Conservation (phyloP, 2,888 invertebrate genomes). For the Leptinotarsa peninsularis region DNA sequence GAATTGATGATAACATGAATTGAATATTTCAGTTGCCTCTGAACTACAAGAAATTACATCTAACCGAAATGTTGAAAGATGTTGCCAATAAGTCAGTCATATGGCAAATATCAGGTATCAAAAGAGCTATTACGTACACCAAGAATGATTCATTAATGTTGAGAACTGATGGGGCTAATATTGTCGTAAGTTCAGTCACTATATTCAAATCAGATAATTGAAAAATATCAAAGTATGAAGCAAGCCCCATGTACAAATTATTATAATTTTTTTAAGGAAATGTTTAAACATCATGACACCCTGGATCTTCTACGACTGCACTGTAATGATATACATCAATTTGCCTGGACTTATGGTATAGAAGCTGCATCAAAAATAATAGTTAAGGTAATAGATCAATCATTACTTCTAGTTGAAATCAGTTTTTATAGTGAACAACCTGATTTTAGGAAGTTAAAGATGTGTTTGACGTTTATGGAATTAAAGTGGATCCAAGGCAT, state of each 20-base stretch:
- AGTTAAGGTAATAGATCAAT: constrained; percentile 71
- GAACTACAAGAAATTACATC: constrained; percentile 76
- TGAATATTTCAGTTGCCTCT: constrained; percentile 69
- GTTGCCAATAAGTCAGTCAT: constrained; percentile 80
- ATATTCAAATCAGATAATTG: neutral
- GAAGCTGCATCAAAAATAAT: constrained; percentile 95
- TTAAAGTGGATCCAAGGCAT: constrained; percentile 94
- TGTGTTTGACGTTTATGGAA: constrained; percentile 98
- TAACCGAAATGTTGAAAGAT: constrained; percentile 79
- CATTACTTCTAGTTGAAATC: constrained; percentile 2
- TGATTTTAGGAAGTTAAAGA: constrained; percentile 83
- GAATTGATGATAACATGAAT: neutral
- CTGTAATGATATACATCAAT: constrained; percentile 93
- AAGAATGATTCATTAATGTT: constrained; percentile 75
- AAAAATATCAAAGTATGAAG: neutral
- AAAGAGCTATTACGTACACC: constrained; percentile 84
- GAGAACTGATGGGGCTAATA: constrained; percentile 96
- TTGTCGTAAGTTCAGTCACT: constrained; percentile 69
- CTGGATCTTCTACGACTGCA: constrained; percentile 86
- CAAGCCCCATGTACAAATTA: neutral
- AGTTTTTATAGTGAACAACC: constrained; percentile 23
- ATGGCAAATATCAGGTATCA: constrained; percentile 84
- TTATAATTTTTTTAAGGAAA: constrained; percentile 70
- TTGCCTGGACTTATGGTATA: constrained; percentile 92
- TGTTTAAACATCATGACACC: constrained; percentile 84